Conservation (phyloP, 2,888 invertebrate species). For the Ichneumoninae sp. region DNA sequence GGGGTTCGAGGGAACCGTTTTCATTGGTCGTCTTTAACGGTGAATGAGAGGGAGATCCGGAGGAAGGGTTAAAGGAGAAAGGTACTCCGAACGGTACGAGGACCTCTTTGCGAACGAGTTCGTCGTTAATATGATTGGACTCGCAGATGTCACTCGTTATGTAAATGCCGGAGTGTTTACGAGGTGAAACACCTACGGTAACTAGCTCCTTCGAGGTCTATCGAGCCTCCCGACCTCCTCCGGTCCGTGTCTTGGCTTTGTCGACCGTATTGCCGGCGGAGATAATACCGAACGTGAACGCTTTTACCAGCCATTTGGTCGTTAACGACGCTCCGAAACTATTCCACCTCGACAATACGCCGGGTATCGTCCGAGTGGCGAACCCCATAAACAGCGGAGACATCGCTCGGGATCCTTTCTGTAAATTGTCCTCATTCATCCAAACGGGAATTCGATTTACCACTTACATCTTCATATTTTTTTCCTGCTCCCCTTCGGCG, state of each 20-base stretch:
- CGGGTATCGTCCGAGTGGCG: neutral
- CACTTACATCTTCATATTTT: neutral
- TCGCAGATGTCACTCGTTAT: constrained; percentile 83
- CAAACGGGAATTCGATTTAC: neutral
- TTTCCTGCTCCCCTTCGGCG: neutral
- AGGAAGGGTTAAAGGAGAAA: constrained; percentile 38
- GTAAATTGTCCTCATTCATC: neutral
- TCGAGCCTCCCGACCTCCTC: constrained; percentile 42
- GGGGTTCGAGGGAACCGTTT: constrained; percentile 39
- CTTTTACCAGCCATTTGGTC: constrained; percentile 44
- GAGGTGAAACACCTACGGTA: constrained; percentile 79
- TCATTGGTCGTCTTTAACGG: constrained; percentile 33
- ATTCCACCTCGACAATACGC: constrained; percentile 15
- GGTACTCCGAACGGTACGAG: constrained; percentile 24
- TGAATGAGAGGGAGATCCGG: constrained; percentile 27
- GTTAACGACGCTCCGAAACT: constrained; percentile 52
- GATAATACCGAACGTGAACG: constrained; percentile 29
- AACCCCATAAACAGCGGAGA: neutral
- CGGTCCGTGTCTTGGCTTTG: constrained; percentile 51
- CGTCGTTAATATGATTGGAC: constrained; percentile 79
- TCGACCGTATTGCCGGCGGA: constrained; percentile 56
- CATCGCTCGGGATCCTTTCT: neutral
- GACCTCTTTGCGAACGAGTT: constrained; percentile 43
- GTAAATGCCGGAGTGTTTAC: constrained; percentile 82
- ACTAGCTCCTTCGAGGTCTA: constrained; percentile 74